phyloP scores from a whole-genome alignment of 2,797 vertebrate species.

The Adrianichthys oophorus region DNA sequence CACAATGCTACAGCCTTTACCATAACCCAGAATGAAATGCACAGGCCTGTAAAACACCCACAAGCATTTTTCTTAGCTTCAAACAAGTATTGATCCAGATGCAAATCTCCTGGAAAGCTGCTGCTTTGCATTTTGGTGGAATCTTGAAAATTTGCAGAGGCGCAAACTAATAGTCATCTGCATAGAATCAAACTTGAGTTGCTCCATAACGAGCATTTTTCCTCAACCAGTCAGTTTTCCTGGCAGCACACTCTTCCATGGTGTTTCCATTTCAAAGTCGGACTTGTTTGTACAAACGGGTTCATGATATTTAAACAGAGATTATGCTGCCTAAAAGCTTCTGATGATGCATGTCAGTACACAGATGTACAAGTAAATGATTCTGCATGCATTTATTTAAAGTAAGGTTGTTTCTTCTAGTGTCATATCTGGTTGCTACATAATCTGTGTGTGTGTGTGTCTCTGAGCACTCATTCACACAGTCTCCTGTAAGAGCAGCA shows the following conservation, averaged over 20 bases:
- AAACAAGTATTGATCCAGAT: constrained; percentile 12
- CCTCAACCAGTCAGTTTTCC: constrained; percentile 48
- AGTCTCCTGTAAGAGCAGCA: constrained; percentile 23
- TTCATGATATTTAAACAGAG: constrained; percentile 21
- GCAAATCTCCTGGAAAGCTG: constrained; percentile 7
- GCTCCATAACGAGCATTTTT: constrained; percentile 40
- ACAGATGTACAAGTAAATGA: constrained; percentile 17
- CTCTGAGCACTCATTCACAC: constrained; percentile 23
- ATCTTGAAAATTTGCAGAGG: constrained; percentile 30
- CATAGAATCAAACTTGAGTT: constrained; percentile 43
- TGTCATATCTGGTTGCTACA: constrained; percentile 20
- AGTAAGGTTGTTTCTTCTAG: constrained; percentile 15
- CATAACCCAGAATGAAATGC: constrained; percentile 30
- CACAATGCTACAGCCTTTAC: constrained; percentile 52
- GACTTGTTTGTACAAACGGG: constrained; percentile 40
- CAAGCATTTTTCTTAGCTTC: constrained; percentile 24
- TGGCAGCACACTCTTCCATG: constrained; percentile 41
- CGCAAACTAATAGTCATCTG: constrained; percentile 27
- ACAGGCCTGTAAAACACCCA: constrained; percentile 32
- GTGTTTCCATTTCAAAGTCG: constrained; percentile 72
- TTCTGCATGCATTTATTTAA: constrained; percentile 29
- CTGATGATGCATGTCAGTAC: constrained; percentile 24
- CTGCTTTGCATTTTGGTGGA: constrained; percentile 31
- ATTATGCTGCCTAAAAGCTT: constrained; percentile 20
- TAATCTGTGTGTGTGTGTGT: constrained; percentile 11